Base-by-base conservation (phyloP, 2,797 vertebrate genomes). In the Eulemur mongoz region DNA sequence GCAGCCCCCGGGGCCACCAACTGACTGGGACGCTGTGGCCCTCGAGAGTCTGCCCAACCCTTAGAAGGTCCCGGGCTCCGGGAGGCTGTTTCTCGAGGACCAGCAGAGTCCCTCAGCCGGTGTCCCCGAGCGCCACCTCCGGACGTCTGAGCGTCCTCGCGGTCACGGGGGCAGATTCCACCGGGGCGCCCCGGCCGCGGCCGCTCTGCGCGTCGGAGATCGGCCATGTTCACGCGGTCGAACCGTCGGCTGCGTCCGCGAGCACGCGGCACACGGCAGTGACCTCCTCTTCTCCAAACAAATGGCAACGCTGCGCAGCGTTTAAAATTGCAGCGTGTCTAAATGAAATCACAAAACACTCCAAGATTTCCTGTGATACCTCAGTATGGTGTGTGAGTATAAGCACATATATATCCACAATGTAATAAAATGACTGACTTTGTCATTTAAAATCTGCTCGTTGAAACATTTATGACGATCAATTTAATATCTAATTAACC, bases 261-360 rank as follows among this genome's bases (percentile, higher is more conserved):
- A 8, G 43, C 43, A 43, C 43, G 43, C 43, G 43, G 43, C 43
- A 8, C 43, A 43, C 43, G 43, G 40, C 40, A 40, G 40, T 82
- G 92, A 38, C 45, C 54, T 57, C 35, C 88, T 70, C 5, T 38
- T 89, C 32, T 50, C 45, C 59, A 6, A 9, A 59, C 86, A 91
- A 57, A 78, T 52, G 20, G 30, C 32, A 57, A 50, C 40, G 91
- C 76, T 94, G 84, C 45, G 91, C 48, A 92, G 69, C 45, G 79
- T 80, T 94, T 10, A 81, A 96, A 95, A 91, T 54, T 40, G 30
- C 61, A 67, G 32, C 65, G 69, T 75, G 43, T 65, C 90, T 69
- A 65, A 23, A 83, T 43, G 23, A 96, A 91, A 82, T 90, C 83
- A 89, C 2, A 27, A 75, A 89, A 93, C 43, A 9, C 40, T 63